These are phyloP conservation scores for Andrena fulva DNA, from an alignment of 2,888 invertebrate genomes.

Conservation along the genomic window DNA sequence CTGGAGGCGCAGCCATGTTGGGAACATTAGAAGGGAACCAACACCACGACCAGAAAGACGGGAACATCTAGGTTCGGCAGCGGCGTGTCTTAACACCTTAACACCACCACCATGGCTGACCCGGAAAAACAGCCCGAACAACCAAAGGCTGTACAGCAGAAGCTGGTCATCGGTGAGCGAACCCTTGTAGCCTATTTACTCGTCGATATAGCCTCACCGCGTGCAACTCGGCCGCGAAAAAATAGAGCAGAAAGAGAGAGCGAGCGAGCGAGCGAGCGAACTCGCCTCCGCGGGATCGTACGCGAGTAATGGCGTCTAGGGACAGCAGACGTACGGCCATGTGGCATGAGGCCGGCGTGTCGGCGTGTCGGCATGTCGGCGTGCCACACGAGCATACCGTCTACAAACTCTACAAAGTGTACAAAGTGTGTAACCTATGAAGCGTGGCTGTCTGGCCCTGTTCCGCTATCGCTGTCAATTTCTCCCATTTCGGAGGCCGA, in stretches of 20 bases:
- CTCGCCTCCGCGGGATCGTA: slow-evolving; percentile 19
- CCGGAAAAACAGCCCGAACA: slow-evolving; percentile 94
- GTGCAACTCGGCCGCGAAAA: slow-evolving; percentile 25
- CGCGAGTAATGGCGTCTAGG: slow-evolving; percentile 79
- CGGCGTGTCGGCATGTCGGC: slow-evolving; percentile 1
- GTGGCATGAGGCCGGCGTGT: slow-evolving; percentile 78
- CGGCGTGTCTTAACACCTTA: slow-evolving; percentile 83
- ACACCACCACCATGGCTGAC: slow-evolving; percentile 96
- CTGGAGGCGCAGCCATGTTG: slow-evolving; percentile 84
- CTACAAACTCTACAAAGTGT: no score
- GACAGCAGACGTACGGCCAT: slow-evolving; percentile 73
- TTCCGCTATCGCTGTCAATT: no score
- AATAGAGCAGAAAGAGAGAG: slow-evolving; percentile 38
- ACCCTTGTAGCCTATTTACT: slow-evolving; percentile 1
- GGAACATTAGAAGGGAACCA: slow-evolving; percentile 85
- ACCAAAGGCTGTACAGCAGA: slow-evolving; percentile 91
- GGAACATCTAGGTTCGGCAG: slow-evolving; percentile 86
- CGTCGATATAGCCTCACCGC: slow-evolving; percentile 17
- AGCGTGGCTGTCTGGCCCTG: not conserved
- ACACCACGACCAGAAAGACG: slow-evolving; percentile 85
- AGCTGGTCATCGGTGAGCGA: slow-evolving; percentile 93
- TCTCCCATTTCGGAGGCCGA: no score
- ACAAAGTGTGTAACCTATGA: not conserved
- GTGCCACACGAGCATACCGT: no score
- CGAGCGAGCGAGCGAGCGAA: not conserved